These are phyloP conservation scores for Mixornis gularis DNA, from an alignment of 2,113 vertebrate genomes.

Conservation along the genomic window DNA sequence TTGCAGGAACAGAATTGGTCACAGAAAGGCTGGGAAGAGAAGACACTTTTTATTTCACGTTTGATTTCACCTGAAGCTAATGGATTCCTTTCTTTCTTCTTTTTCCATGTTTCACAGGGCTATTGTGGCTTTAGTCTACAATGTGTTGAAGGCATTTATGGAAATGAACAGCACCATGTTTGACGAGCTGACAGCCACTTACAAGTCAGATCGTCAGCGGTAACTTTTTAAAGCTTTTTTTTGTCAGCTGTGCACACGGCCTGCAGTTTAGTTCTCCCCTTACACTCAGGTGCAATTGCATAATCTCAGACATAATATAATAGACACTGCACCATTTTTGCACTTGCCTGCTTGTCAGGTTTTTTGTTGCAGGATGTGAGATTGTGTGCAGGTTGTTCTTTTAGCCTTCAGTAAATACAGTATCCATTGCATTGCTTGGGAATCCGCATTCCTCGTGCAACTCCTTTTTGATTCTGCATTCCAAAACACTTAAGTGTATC, in stretches of 20 bases:
- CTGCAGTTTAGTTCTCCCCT: slow-evolving; percentile 31
- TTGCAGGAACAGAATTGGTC: background rate
- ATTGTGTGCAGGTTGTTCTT: background rate
- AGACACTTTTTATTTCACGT: background rate
- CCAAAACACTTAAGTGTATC: background rate
- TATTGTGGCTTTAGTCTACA: slow-evolving; percentile 98
- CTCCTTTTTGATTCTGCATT: background rate
- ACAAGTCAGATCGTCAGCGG: slow-evolving; percentile 99
- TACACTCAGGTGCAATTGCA: slow-evolving; percentile 25
- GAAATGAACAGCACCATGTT: slow-evolving; percentile 99
- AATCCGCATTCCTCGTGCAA: background rate
- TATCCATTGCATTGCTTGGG: background rate
- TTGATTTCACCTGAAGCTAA: slow-evolving; percentile 20
- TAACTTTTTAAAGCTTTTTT: slow-evolving; percentile 83
- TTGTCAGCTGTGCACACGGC: slow-evolving; percentile 67
- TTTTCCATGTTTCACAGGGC: slow-evolving; percentile 75
- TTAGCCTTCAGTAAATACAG: background rate
- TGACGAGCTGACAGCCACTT: slow-evolving; percentile 97
- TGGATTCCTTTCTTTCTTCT: background rate
- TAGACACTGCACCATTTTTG: background rate
- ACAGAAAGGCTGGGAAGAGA: background rate
- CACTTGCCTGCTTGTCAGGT: background rate
- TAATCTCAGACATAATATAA: background rate
- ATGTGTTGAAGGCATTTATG: slow-evolving; percentile 98
- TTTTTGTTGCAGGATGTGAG: background rate